A percentile compares a stretch with the other conserved stretches of the same genome.
Conservation (phyloP, 2,888 invertebrate genomes). For the Himalopsyche anomala region DNA sequence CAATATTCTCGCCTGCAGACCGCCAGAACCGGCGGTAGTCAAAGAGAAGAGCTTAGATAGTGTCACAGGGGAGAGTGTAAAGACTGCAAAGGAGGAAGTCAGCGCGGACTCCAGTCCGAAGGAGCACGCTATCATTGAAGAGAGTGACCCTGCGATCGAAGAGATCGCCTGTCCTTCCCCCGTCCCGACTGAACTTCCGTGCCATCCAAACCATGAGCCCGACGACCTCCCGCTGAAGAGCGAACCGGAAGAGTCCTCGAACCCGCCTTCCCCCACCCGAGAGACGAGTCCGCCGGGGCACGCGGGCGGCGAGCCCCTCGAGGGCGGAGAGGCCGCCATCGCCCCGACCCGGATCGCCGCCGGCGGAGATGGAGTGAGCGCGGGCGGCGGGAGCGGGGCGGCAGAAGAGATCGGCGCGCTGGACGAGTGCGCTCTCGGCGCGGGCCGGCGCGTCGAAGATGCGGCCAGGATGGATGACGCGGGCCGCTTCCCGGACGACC, state of each 20-base stretch:
- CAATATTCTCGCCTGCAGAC: conserved; percentile 25
- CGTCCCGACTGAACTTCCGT: background rate
- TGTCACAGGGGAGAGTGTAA: conserved; percentile 55
- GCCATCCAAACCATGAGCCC: conserved; percentile 55
- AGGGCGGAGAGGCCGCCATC: conserved; percentile 76
- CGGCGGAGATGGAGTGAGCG: conserved; percentile 71
- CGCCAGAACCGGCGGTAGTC: conserved; percentile 11
- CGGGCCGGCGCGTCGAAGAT: conserved; percentile 65
- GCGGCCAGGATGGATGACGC: conserved; percentile 68
- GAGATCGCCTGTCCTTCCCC: background rate
- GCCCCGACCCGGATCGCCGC: conserved; percentile 69
- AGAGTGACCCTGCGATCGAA: conserved; percentile 27
- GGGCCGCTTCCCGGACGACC: conserved; percentile 69
- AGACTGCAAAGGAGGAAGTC: conserved; percentile 52
- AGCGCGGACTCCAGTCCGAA: conserved; percentile 34
- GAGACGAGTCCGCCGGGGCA: conserved; percentile 70
- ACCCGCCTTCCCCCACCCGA: conserved; percentile 68
- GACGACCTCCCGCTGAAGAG: conserved; percentile 67
- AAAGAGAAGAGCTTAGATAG: conserved; percentile 54
- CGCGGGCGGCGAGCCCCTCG: conserved; percentile 72
- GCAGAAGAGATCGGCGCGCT: conserved; percentile 50
- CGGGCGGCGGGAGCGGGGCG: conserved; percentile 68
- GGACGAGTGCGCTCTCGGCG: conserved; percentile 52
- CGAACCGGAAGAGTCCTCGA: conserved; percentile 64
- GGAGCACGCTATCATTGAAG: conserved; percentile 45